A percentile compares a stretch with the other conserved stretches of the same genome.
These are phyloP conservation scores for Pseudopipra pipra DNA, from an alignment of 2,113 vertebrate species.

Conservation along the genomic window DNA sequence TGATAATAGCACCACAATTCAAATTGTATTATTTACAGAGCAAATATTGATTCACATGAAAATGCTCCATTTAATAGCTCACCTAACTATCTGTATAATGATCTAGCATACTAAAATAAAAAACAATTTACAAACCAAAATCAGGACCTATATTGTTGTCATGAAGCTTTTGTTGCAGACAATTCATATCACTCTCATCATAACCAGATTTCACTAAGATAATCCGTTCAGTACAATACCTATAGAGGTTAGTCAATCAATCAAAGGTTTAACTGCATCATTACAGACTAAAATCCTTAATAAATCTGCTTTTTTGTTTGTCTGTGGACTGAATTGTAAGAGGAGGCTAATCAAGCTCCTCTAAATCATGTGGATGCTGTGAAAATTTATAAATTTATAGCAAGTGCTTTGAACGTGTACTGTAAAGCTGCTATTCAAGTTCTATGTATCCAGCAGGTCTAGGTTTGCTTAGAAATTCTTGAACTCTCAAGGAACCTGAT, in stretches of 20 bases:
- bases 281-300: not conserved
- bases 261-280: not conserved
- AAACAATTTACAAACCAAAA: not conserved
- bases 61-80: not conserved
- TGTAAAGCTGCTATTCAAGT: not conserved
- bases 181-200: not conserved
- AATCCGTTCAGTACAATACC: not conserved
- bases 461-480: constrained; percentile 52
- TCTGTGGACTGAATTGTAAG: not conserved
- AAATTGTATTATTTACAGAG: not conserved
- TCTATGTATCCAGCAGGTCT: constrained; percentile 3
- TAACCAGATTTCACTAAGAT: not conserved
- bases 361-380: not conserved
- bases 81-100: not conserved
- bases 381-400: not conserved
- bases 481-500: not conserved
- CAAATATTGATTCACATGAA: not conserved
- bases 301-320: not conserved
- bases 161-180: not conserved
- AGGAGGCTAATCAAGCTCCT: not conserved
- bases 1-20: not conserved
- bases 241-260: not conserved
- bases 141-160: not conserved
- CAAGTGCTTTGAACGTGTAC: not conserved
- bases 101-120: not conserved